Evolutionary conservation across 1,140 invertebrate genomes (phyloP).

Genomic region (Acromyrmex echinatior): DNA sequence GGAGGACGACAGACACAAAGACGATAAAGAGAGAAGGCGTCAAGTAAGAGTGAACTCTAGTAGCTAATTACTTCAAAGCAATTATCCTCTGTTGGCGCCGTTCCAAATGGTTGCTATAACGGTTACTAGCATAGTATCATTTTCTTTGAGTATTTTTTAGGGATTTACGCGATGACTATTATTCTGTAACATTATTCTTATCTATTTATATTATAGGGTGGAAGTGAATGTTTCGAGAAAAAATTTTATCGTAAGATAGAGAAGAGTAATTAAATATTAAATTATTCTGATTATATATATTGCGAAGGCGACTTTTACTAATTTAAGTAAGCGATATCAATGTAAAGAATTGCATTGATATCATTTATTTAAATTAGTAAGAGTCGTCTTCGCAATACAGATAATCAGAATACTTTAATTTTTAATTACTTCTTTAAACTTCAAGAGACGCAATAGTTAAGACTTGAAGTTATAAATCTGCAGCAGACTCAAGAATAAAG

Average conservation of each 20-base stretch:
- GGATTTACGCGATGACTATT: background rate
- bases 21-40: slow-evolving; percentile 12
- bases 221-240: background rate
- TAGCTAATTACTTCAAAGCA: slow-evolving; percentile 84
- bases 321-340: background rate
- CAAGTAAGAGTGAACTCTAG: slow-evolving; percentile 66
- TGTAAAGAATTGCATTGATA: background rate
- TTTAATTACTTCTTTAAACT: background rate
- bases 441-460: background rate
- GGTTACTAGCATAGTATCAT: background rate
- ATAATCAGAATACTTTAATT: background rate
- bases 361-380: background rate
- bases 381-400: background rate
- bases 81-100: slow-evolving; percentile 81
- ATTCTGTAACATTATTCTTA: background rate
- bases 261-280: slow-evolving; percentile 1
- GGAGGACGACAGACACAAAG: slow-evolving; percentile 22
- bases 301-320: no score
- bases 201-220: background rate
- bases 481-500: background rate
- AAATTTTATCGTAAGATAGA: background rate
- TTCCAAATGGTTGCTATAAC: background rate
- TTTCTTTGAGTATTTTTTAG: background rate
- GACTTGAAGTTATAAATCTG: background rate
- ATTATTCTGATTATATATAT: background rate